These are phyloP conservation scores for Pseudococcus jackbeardsleyi DNA, from an alignment of 2,888 invertebrate genomes.

Conservation along the genomic window DNA sequence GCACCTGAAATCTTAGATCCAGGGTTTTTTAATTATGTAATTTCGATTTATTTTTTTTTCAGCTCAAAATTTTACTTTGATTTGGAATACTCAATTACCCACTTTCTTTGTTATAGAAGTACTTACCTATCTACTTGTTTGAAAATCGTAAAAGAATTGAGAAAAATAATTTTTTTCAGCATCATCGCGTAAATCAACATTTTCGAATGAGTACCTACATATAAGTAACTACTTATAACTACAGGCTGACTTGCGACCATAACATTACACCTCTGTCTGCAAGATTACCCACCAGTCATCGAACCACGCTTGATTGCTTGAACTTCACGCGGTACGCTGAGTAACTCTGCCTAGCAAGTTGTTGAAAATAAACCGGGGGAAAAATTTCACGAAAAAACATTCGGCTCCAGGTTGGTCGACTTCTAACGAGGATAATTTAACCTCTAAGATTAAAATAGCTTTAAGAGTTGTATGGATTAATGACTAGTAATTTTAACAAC, in stretches of 20 bases:
- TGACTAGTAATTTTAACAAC: conserved; percentile 28
- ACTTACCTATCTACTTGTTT: too few relatives aligned
- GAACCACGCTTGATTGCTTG: background rate
- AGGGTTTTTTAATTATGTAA: too few relatives aligned
- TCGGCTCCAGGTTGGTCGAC: background rate
- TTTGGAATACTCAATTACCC: too few relatives aligned
- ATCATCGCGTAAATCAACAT: background rate
- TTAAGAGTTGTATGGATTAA: background rate
- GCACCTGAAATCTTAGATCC: too few relatives aligned
- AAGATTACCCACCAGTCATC: background rate
- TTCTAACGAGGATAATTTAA: conserved; percentile 23
- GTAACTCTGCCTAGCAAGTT: background rate
- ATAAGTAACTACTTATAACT: background rate
- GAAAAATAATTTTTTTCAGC: background rate
- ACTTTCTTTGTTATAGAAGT: too few relatives aligned
- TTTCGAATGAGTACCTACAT: background rate
- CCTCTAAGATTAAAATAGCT: background rate
- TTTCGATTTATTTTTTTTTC: too few relatives aligned
- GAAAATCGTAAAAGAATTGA: too few relatives aligned
- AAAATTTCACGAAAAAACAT: background rate
- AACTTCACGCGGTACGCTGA: background rate
- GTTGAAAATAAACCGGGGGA: background rate
- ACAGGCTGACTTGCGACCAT: background rate
- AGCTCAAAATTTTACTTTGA: too few relatives aligned
- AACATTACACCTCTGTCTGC: too few relatives aligned